Evolutionary conservation across 2,797 vertebrate species (phyloP).

Genomic region (Alectoris magna): DNA sequence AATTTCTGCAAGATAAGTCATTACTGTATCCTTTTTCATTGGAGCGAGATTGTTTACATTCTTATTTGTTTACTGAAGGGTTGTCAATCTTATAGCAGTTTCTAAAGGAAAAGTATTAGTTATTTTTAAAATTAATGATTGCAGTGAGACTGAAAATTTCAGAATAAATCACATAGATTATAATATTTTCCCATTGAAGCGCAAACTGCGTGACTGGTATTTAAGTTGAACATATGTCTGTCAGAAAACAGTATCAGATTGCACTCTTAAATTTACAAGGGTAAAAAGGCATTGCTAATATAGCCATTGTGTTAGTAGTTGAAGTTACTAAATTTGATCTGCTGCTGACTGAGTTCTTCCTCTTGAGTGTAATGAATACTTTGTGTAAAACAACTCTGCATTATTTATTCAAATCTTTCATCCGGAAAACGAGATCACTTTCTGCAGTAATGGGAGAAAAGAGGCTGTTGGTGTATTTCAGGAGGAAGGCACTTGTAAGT

Average conservation of each 20-base stretch:
- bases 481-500: neutral
- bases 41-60: neutral
- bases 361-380: constrained; percentile 53
- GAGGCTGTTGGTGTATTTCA: neutral
- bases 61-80: neutral
- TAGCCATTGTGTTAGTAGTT: constrained; percentile 28
- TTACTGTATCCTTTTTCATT: neutral
- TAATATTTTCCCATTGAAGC: neutral
- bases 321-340: constrained; percentile 47
- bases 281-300: constrained; percentile 6
- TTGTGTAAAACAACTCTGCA: constrained; percentile 25
- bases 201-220: neutral
- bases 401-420: constrained; percentile 72
- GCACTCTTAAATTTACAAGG: neutral
- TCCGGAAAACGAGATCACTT: constrained; percentile 57
- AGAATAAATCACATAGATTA: neutral
- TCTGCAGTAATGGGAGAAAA: constrained; percentile 8
- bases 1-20: neutral
- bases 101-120: constrained; percentile 25
- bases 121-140: constrained; percentile 49
- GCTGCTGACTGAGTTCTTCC: constrained; percentile 41
- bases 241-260: neutral
- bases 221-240: neutral
- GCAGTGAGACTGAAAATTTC: neutral
- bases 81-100: neutral